These are phyloP conservation scores for Clepsis dumicolana DNA, from an alignment of 2,888 invertebrate genomes.

Conservation along the genomic window DNA sequence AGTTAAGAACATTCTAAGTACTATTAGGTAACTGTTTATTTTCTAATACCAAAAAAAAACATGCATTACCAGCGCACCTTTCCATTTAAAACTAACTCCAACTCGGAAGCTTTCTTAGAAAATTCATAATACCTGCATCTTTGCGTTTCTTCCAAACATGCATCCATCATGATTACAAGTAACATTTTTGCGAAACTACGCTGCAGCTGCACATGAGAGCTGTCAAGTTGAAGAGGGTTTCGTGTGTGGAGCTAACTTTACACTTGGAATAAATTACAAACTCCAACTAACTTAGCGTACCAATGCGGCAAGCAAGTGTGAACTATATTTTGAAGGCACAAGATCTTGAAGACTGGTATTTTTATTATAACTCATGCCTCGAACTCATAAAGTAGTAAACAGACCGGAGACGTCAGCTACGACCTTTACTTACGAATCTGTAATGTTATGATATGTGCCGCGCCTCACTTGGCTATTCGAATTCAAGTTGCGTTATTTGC, in stretches of 20 bases:
- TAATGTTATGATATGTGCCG: too few relatives aligned
- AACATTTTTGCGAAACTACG: constrained; percentile 25
- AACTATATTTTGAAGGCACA: constrained; percentile 9
- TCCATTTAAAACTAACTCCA: background rate
- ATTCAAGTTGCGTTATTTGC: too few relatives aligned
- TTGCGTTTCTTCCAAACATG: constrained; percentile 4
- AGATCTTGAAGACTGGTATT: background rate
- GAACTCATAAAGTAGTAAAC: too few relatives aligned
- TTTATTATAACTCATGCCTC: background rate
- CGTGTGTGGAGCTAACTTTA: constrained; percentile 32
- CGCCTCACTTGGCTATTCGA: too few relatives aligned
- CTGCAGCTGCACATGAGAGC: constrained; percentile 40
- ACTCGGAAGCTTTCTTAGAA: background rate
- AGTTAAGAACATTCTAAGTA: too few relatives aligned
- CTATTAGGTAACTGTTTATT: too few relatives aligned
- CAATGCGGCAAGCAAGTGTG: background rate
- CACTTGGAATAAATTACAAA: constrained; percentile 37
- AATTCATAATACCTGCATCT: constrained; percentile 1
- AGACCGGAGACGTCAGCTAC: too few relatives aligned
- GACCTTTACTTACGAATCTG: too few relatives aligned
- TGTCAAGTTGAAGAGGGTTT: constrained; percentile 40
- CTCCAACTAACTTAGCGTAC: constrained; percentile 6
- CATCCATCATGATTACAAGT: constrained; percentile 31
- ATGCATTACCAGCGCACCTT: background rate
- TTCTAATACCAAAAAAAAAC: too few relatives aligned